phyloP scores from a whole-genome alignment of 2,888 invertebrate genomes.

The Leptinotarsa haldemani region DNA sequence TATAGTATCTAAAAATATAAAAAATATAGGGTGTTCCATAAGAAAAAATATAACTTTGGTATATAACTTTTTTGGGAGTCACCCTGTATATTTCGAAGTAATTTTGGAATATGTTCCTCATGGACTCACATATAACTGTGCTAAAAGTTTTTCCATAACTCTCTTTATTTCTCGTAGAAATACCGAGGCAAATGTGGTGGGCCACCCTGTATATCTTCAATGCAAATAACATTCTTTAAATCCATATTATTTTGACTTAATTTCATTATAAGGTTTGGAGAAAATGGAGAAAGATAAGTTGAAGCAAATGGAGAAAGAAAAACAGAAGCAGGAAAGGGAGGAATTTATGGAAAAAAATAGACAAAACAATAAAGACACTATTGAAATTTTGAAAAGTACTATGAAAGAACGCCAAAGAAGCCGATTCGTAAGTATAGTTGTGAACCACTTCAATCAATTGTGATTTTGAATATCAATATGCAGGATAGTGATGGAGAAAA shows the following conservation, averaged over 20 bases:
- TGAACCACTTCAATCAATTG: background rate
- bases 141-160: too few species aligned
- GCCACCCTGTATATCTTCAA: too few species aligned
- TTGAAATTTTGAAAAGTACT: slow-evolving; percentile 63
- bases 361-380: slow-evolving; percentile 69
- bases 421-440: slow-evolving; percentile 70
- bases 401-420: slow-evolving; percentile 68
- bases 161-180: too few species aligned
- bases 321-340: slow-evolving; percentile 74
- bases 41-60: too few species aligned
- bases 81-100: too few species aligned
- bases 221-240: background rate
- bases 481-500: slow-evolving; percentile 66
- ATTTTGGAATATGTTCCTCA: too few species aligned
- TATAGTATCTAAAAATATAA: too few species aligned
- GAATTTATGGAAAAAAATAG: slow-evolving; percentile 69
- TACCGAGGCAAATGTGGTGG: too few species aligned
- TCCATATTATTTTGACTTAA: background rate
- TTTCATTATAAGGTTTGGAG: slow-evolving; percentile 79
- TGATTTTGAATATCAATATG: background rate
- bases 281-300: slow-evolving; percentile 97
- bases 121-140: too few species aligned
- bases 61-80: too few species aligned
- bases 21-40: too few species aligned
- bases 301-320: slow-evolving; percentile 84